These are phyloP conservation scores for Diadumene lineata DNA, from an alignment of 92 coral and sea anemone genomes.

Conservation along the genomic window DNA sequence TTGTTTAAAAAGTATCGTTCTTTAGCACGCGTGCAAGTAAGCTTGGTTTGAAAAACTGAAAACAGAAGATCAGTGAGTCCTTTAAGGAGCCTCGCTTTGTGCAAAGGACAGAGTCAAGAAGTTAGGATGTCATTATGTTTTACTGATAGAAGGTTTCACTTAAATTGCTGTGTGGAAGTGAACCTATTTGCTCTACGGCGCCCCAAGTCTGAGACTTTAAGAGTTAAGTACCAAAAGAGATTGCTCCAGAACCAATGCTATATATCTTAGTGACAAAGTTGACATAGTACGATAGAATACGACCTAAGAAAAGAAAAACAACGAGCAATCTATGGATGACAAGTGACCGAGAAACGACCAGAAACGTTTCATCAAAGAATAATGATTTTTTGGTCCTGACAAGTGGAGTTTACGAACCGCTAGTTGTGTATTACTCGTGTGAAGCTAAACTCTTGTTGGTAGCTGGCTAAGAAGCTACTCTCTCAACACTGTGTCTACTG, in stretches of 20 bases:
- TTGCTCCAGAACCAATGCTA: neutral
- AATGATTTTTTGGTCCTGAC: neutral
- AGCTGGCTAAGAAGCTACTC: slow-evolving; percentile 27
- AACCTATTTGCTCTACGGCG: slow-evolving; percentile 31
- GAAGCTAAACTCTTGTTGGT: slow-evolving; percentile 16
- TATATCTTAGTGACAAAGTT: slow-evolving; percentile 11
- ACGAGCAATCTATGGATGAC: neutral
- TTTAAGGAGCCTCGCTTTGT: neutral
- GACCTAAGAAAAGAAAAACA: neutral
- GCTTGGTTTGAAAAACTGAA: too few relatives aligned
- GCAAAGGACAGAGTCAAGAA: neutral
- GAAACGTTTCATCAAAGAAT: neutral
- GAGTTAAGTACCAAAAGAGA: slow-evolving; percentile 29
- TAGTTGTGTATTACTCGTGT: slow-evolving; percentile 22
- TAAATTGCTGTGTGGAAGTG: slow-evolving; percentile 24
- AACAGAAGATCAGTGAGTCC: too few relatives aligned
- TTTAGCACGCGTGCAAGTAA: slow-evolving; percentile 2
- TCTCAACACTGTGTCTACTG: slow-evolving; percentile 42
- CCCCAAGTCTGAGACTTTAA: slow-evolving; percentile 31
- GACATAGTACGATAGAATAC: neutral
- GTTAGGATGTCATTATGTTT: neutral
- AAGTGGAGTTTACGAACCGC: neutral
- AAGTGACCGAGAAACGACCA: neutral
- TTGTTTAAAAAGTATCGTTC: neutral
- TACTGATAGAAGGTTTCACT: neutral